phyloP scores from a whole-genome alignment of 2,888 invertebrate genomes.

The Nezara viridula region DNA sequence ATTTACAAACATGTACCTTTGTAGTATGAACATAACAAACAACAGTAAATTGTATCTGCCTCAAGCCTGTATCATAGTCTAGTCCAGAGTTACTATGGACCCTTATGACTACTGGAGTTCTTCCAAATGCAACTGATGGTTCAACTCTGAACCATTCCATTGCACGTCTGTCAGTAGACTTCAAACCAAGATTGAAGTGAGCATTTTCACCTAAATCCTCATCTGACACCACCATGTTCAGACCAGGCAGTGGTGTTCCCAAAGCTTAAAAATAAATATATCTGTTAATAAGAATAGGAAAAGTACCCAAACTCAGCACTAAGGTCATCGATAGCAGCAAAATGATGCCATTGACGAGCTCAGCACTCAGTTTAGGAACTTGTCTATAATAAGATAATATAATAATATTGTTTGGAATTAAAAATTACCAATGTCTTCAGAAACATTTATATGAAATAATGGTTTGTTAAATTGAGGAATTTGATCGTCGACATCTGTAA shows the following conservation, averaged over 20 bases:
- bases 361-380: too few species aligned
- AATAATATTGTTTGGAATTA: neutral
- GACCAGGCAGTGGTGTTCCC: slow-evolving; percentile 71
- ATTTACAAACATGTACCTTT: slow-evolving; percentile 67
- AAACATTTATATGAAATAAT: slow-evolving; percentile 78
- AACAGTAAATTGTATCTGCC: slow-evolving; percentile 78
- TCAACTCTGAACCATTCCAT: slow-evolving; percentile 71
- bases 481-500: slow-evolving; percentile 85
- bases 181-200: slow-evolving; percentile 76
- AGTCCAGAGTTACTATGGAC: slow-evolving; percentile 77
- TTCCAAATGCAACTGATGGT: slow-evolving; percentile 78
- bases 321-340: too few species aligned
- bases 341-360: too few species aligned
- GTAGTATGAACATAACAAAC: slow-evolving; percentile 73
- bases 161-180: slow-evolving; percentile 71
- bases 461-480: slow-evolving; percentile 79
- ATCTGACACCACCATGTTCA: slow-evolving; percentile 82
- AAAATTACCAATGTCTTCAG: slow-evolving; percentile 79
- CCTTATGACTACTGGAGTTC: slow-evolving; percentile 81
- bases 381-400: neutral
- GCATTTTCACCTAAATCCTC: slow-evolving; percentile 82
- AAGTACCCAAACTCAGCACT: too few species aligned
- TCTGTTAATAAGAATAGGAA: neutral
- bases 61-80: slow-evolving; percentile 78
- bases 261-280: slow-evolving; percentile 65